Evolutionary conservation across 2,797 vertebrate species (phyloP).

Genomic region (Brachyrhaphis roseni): DNA sequence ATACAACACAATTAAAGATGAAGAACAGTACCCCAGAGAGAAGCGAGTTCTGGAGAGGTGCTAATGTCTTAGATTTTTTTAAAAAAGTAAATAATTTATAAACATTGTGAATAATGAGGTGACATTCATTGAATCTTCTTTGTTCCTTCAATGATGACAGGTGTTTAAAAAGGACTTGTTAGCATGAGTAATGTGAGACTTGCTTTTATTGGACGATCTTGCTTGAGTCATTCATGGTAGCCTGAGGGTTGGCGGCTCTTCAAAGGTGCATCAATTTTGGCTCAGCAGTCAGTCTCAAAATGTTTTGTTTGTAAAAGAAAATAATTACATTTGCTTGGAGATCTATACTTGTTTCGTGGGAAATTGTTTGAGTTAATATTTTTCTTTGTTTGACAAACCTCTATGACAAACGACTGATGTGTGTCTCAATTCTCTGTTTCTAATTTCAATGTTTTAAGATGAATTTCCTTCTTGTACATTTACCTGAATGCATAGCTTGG

Average conservation of each 20-base stretch:
- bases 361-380: background rate
- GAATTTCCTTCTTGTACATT: background rate
- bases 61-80: background rate
- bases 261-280: background rate
- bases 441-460: background rate
- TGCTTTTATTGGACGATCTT: background rate
- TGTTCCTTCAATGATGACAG: background rate
- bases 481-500: background rate
- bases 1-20: background rate
- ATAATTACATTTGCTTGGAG: background rate
- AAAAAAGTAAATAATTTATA: background rate
- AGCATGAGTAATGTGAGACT: background rate
- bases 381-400: background rate
- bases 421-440: background rate
- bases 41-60: background rate
- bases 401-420: background rate
- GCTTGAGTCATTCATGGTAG: slow-evolving; percentile 3
- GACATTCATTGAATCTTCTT: background rate
- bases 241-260: background rate
- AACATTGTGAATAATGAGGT: background rate
- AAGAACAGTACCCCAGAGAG: fast-evolving
- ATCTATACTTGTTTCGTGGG: background rate
- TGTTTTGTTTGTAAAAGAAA: slow-evolving; percentile 26
- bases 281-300: background rate
- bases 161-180: background rate